phyloP scores from a whole-genome alignment of 2,113 vertebrate genomes.

The human (Homo sapiens) region DNA sequence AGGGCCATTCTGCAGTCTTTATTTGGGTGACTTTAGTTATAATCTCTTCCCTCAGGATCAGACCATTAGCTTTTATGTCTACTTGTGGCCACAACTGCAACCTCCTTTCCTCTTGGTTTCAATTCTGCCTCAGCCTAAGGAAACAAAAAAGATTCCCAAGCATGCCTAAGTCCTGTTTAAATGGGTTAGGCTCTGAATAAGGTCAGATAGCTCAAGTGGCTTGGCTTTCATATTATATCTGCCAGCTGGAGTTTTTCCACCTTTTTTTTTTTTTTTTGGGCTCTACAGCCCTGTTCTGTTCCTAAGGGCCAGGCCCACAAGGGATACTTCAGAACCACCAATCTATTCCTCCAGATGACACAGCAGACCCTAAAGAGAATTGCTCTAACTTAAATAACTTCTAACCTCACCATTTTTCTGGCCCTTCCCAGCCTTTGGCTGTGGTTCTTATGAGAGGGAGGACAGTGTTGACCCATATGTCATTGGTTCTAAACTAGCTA shows the following conservation, averaged over 20 bases:
- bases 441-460: neutral
- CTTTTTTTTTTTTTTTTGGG: neutral
- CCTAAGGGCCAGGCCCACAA: neutral
- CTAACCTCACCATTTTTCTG: neutral
- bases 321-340: neutral
- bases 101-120: neutral
- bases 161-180: neutral
- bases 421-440: neutral
- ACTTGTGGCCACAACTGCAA: neutral
- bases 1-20: neutral
- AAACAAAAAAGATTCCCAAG: neutral
- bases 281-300: neutral
- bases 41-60: neutral
- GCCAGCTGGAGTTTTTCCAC: neutral
- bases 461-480: neutral
- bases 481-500: neutral
- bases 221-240: neutral
- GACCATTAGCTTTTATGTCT: neutral
- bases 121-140: neutral
- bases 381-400: neutral
- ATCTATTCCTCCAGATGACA: neutral
- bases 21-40: neutral
- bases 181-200: neutral
- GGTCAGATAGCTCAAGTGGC: neutral
- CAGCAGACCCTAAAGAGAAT: neutral